Evolutionary conservation across 1,140 invertebrate genomes (phyloP), one percentile per base, ranked within the genome.

Genomic region (Littorina saxatilis): DNA sequence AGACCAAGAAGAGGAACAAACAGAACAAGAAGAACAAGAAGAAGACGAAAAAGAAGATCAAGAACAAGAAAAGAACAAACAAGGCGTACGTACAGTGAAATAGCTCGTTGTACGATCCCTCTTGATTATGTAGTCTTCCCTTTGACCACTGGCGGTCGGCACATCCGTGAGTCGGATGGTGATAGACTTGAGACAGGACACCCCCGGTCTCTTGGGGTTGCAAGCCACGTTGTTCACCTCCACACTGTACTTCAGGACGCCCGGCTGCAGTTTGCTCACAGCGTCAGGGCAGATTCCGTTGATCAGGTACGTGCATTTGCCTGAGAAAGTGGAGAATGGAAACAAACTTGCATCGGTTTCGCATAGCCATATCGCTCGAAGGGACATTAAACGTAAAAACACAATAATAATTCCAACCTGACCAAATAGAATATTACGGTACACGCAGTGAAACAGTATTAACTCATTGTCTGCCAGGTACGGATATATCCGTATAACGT

Each of bases 231-330:
- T 39, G 29, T 58, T 20, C 9, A 37, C 43, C 52, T 35, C 35
- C 17, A 78, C 55, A 11, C 29, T 17, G 58, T 78, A 78, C 32
- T 32, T 1, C 32, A 66, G 37, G 17, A 78, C 76, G 13, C 58
- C 58, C 7, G 17, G 0, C 0, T 55, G 76, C n/a, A 78, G 20
- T 0, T n/a, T 37, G 32, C 55, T 23, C 37, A 23, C 32, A 5
- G 55, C 58, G 3, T 58, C 35, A 9, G 55, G 50, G 39, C 55
- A 63, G 55, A 78, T 63, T n/a, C 76, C 76, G 76, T 78, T 78
- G 35, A 78, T 40, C 32, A 78, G 55, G 58, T 78, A 78, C 7
- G 27, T 61, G 55, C 76, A 78, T 17, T 61, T 66, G n/a, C 76
- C 76, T 78, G 76, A 4, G 29, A 23, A 39, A n/a, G n/a, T n/a